Conservation (phyloP, 1,140 invertebrate species). For the Leptinotarsa defecta region DNA sequence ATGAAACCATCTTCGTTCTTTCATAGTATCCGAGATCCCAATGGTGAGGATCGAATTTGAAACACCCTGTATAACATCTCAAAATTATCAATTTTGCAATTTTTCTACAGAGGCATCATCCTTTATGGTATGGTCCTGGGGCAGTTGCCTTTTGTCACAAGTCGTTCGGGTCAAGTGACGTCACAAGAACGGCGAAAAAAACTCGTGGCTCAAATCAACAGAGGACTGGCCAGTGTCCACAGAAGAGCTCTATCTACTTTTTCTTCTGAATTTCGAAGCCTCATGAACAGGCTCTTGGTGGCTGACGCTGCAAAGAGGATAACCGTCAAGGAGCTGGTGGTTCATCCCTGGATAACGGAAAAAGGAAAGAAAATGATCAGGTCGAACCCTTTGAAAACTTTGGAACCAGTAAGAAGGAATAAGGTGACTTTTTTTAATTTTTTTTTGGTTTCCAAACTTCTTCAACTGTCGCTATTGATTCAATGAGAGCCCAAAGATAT, state of each 20-base stretch:
- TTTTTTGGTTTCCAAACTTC: too few species aligned
- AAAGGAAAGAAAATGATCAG: conserved; percentile 49
- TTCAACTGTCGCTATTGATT: too few species aligned
- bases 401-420: conserved; percentile 33
- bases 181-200: conserved; percentile 63
- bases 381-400: conserved; percentile 44
- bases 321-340: conserved; percentile 44
- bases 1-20: too few species aligned
- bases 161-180: conserved; percentile 55
- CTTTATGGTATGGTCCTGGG: conserved; percentile 57
- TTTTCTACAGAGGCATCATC: conserved; percentile 28
- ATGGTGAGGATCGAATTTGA: too few species aligned
- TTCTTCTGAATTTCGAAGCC: conserved; percentile 50
- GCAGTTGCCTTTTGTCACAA: conserved; percentile 66
- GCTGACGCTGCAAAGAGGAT: conserved; percentile 50
- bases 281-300: conserved; percentile 46
- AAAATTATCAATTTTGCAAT: neutral
- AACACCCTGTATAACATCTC: too few species aligned
- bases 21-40: too few species aligned
- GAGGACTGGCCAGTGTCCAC: conserved; percentile 61
- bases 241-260: conserved; percentile 55
- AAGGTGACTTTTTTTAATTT: too few species aligned
- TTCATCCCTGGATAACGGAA: conserved; percentile 54
- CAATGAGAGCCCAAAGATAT: too few species aligned
- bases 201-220: conserved; percentile 66